A percentile compares a stretch with the other conserved stretches of the same genome.
Conservation (phyloP, 2,797 vertebrate genomes). For the Gymnoscopelus braueri region DNA sequence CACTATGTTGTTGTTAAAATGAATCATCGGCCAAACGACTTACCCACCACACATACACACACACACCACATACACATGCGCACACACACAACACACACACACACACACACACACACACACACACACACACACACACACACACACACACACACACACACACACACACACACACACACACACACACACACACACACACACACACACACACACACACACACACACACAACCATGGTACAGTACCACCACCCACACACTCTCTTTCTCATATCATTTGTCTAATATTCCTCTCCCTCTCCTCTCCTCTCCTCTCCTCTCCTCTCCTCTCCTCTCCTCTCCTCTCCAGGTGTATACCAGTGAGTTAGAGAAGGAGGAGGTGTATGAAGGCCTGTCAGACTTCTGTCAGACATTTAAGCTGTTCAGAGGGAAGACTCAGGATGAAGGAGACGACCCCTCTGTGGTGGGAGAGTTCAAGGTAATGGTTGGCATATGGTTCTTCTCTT, state of each 20-base stretch:
- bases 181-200: slow-evolving; percentile 5
- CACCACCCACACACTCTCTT: neutral
- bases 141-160: neutral
- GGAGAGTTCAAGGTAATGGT: slow-evolving; percentile 94
- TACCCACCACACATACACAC: neutral
- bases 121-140: slow-evolving; percentile 1
- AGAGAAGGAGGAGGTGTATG: slow-evolving; percentile 86
- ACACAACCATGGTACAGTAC: slow-evolving; percentile 1
- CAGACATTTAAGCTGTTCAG: slow-evolving; percentile 92
- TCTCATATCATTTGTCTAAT: neutral
- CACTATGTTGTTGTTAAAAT: slow-evolving; percentile 1
- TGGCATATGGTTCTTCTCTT: neutral
- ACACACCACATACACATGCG: slow-evolving; percentile 13
- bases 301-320: slow-evolving; percentile 3
- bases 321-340: slow-evolving; percentile 11
- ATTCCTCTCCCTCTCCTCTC: neutral
- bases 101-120: slow-evolving; percentile 8
- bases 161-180: slow-evolving; percentile 15
- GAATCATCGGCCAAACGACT: slow-evolving; percentile 6
- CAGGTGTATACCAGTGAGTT: slow-evolving; percentile 89
- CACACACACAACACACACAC: slow-evolving; percentile 11
- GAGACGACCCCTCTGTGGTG: slow-evolving; percentile 90
- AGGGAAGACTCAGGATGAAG: slow-evolving; percentile 86
- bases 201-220: slow-evolving; percentile 5
- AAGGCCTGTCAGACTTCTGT: slow-evolving; percentile 91